Evolutionary conservation across 2,797 vertebrate genomes (phyloP).

Genomic region (Pelochelys cantorii): DNA sequence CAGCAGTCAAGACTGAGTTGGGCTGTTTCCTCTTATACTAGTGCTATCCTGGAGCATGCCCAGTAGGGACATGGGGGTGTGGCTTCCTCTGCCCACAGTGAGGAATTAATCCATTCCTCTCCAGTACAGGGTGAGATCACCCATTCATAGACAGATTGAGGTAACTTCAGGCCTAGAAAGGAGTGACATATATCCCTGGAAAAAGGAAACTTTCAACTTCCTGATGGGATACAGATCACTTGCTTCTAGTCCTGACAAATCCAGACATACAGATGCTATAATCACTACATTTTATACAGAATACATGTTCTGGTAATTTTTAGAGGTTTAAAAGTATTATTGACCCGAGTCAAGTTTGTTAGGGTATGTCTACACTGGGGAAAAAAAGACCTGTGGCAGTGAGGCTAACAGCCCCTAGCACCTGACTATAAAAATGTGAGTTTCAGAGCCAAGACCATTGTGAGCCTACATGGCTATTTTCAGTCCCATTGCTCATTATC

Average conservation of each 20-base stretch:
- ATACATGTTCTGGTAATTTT: not conserved
- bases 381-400: not conserved
- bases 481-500: too few species aligned
- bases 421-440: not conserved
- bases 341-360: not conserved
- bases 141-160: not conserved
- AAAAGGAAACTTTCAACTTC: not conserved
- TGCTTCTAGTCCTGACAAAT: not conserved
- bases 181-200: not conserved
- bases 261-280: not conserved
- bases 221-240: rapidly evolving
- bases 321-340: not conserved
- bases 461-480: not conserved
- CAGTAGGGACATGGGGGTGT: too few species aligned
- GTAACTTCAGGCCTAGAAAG: not conserved
- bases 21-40: too few species aligned
- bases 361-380: not conserved
- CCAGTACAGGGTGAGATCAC: too few species aligned
- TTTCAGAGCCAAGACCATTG: not conserved
- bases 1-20: too few species aligned
- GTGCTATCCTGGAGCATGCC: too few species aligned
- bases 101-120: too few species aligned
- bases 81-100: too few species aligned
- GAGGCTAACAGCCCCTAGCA: not conserved
- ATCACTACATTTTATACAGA: not conserved